Evolutionary conservation across 2,888 invertebrate species (phyloP), one percentile per base, ranked within the genome.

Genomic region (Rhyacophila evoluta): DNA sequence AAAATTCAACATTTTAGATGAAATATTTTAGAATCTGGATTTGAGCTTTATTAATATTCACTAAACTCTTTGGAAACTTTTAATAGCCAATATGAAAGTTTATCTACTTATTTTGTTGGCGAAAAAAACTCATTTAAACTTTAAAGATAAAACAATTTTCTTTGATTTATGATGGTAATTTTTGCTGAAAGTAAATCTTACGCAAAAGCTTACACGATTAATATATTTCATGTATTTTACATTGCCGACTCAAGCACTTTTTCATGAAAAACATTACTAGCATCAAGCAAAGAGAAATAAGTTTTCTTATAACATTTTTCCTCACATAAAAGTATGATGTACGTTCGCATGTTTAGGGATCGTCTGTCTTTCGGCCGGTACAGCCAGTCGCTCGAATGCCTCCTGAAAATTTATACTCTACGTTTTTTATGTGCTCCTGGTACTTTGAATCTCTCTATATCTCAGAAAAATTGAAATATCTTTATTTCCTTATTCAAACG

Each of bases 341-440:
- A 79, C 74, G 79, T 41, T 79, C 77, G 77, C 79, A 74, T 79
- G 79, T 73, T 67, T 25, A 25, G 11, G 12, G 55, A 71, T 33
- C 39, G 71, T 75, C 71, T 76, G 36, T 79, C 74, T 70, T 67
- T 25, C 28, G 29, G 68, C 33, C 15, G n/a, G 72, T 19, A 72
- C 73, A 39, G 27, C 78, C 39, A 36, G 75, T 29, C 38, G 75
- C 75, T 28, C 38, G 69, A 28, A 74, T 19, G 73, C 70, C 74
- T 69, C 25, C 74, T 69, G 28, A 12, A 37, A 72, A 79, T 79
- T 76, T 77, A 79, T 73, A 38, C 25, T 55, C 28, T 68, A 68
- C 39, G 38, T 76, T 75, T 69, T 74, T 79, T 69, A 74, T 76
- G 79, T 41, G 25, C 72, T 33, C 70, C 41, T 36, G 39, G 41